Base-by-base conservation (phyloP, 2,797 vertebrate species). In the Micropoecilia bifurca region DNA sequence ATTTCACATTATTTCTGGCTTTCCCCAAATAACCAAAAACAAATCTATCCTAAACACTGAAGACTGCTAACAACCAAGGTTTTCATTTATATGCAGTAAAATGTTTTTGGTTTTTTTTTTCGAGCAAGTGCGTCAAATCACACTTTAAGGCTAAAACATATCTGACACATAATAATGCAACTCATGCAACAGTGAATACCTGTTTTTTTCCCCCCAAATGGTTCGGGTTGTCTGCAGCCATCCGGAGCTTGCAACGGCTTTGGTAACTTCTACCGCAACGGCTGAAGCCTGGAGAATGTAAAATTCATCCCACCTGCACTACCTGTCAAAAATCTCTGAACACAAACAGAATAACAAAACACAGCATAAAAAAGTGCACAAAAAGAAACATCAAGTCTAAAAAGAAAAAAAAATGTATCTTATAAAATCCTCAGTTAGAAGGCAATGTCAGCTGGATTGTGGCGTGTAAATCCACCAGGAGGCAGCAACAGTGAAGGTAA, bases 401-500 rank as follows among this genome's bases (percentile, higher is more conserved):
- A 18, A 57, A 57, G 46, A 57, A 46, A 63, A 2, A 66, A 59
- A 73, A 45, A 81, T 36, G 12, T 6, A 82, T 39, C 13, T 30
- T 73, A 75, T 57, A 8, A 83, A 78, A 45, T 28, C 36, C 75
- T 16, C 73, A 71, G 4, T 77, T 55, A n/a, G 85, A 77, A 43
- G n/a, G n/a, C 55, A 66, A 73, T 39, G 36, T 45, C 46, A 61
- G 7, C 72, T 57, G 18, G 33, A 81, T 82, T 39, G 28, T 73
- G 66, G 57, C 18, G 59, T 46, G 61, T 80, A 75, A 75, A 85
- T 82, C 89, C 92, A n/a, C 89, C 75, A 91, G 91, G 90, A 85
- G 92, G 91, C 90, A 68, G 86, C 88, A 91, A 74, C 14, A 72
- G 59, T 80, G 28, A 82, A 85, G 80, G 85, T 80, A 78, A 85